Percentiles rank a stretch among this genome's conserved stretches.
Evolutionary conservation across 2,113 vertebrate genomes (phyloP).

Genomic region (Coturnix japonica): DNA sequence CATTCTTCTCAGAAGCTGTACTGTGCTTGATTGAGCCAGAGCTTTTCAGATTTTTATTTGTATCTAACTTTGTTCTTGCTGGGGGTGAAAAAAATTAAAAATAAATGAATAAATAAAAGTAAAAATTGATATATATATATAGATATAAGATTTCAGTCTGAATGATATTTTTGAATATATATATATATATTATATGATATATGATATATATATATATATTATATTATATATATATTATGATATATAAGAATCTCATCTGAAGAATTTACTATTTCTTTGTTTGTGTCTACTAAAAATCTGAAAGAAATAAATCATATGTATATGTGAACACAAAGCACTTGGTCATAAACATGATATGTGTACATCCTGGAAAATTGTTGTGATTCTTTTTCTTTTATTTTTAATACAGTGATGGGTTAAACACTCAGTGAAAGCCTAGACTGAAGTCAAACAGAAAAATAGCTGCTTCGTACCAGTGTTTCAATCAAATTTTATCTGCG

Average conservation of each 20-base stretch:
- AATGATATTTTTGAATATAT: neutral
- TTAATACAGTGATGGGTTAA: neutral
- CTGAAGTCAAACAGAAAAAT: neutral
- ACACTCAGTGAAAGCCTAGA: neutral
- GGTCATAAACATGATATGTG: neutral
- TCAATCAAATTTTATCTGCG: neutral
- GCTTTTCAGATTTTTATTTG: neutral
- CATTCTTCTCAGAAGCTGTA: neutral
- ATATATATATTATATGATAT: no score
- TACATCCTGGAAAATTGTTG: neutral
- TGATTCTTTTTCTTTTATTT: neutral
- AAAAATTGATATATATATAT: neutral
- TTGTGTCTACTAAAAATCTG: neutral
- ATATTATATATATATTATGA: no score
- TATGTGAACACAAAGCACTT: neutral
- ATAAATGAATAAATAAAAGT: no score
- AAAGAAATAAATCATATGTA: neutral
- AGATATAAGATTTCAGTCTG: neutral
- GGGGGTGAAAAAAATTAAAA: no score
- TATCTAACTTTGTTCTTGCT: neutral
- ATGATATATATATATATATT: no score
- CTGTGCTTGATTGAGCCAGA: neutral
- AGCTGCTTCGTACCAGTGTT: neutral
- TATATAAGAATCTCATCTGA: neutral
- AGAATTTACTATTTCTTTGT: neutral